phyloP scores from a whole-genome alignment of 2,888 invertebrate species.

The Ennomos quercinarius region DNA sequence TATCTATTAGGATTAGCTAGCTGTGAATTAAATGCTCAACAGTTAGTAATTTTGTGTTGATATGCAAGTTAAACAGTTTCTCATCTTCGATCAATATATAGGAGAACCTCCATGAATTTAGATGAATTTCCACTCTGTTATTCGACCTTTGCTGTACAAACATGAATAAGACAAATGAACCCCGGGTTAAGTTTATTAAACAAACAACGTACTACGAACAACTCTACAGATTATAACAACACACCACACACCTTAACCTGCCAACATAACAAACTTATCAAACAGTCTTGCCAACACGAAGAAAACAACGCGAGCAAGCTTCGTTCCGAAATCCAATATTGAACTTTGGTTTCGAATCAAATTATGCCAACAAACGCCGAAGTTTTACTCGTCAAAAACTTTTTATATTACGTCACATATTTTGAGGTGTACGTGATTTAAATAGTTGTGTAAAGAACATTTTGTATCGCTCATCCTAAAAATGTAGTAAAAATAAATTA shows the following conservation, averaged over 20 bases:
- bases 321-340: slow-evolving; percentile 57
- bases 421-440: slow-evolving; percentile 32
- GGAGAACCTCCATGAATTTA: not conserved
- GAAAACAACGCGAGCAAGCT: slow-evolving; percentile 42
- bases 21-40: no score
- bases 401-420: slow-evolving; percentile 39
- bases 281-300: slow-evolving; percentile 35
- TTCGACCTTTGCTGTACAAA: not conserved
- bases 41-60: no score
- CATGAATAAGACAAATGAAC: slow-evolving; percentile 14
- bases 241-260: slow-evolving; percentile 23
- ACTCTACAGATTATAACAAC: slow-evolving; percentile 20
- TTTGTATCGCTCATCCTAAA: no score
- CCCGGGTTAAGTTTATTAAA: slow-evolving; percentile 9
- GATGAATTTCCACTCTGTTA: not conserved
- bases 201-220: slow-evolving; percentile 6
- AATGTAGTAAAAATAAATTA: no score
- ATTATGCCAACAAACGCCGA: slow-evolving; percentile 56
- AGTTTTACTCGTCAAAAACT: slow-evolving; percentile 47
- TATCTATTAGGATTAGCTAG: no score
- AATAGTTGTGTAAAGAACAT: slow-evolving; percentile 16
- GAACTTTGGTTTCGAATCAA: slow-evolving; percentile 56
- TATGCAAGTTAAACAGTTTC: no score
- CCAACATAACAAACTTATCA: slow-evolving; percentile 38
- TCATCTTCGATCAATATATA: no score